Percentiles rank a stretch among this genome's conserved stretches.
These are phyloP conservation scores for Pempheris klunzingeri DNA, from an alignment of 2,797 vertebrate genomes.

Conservation along the genomic window DNA sequence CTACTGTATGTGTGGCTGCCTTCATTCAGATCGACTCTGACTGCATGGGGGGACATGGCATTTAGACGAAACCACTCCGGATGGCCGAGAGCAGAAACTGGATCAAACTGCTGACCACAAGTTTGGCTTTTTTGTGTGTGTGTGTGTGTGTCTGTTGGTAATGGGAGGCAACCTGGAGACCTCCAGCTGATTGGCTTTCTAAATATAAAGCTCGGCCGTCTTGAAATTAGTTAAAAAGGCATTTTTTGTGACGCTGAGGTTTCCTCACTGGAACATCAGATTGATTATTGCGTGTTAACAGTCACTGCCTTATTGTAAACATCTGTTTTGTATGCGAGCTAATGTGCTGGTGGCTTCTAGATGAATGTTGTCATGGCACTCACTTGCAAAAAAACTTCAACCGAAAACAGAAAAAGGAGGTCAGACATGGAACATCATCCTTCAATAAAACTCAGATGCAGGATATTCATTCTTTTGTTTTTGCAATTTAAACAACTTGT, in stretches of 20 bases:
- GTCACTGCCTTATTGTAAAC: slow-evolving; percentile 51
- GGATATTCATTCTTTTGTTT: not conserved
- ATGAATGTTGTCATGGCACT: slow-evolving; percentile 23
- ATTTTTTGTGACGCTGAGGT: slow-evolving; percentile 43
- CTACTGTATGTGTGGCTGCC: slow-evolving; percentile 39
- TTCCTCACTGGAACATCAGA: slow-evolving; percentile 27
- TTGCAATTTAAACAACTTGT: not conserved
- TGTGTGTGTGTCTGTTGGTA: slow-evolving; percentile 25
- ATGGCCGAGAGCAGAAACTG: slow-evolving; percentile 65
- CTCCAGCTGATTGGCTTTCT: slow-evolving; percentile 11
- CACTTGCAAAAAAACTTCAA: not conserved
- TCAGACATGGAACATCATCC: slow-evolving; percentile 18
- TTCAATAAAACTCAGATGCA: not conserved
- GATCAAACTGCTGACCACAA: slow-evolving; percentile 62
- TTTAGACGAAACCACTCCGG: slow-evolving; percentile 68
- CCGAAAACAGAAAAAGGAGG: slow-evolving; percentile 10
- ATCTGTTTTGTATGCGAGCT: slow-evolving; percentile 56
- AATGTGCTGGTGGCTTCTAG: slow-evolving; percentile 35
- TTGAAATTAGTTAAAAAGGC: not conserved
- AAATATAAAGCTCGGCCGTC: slow-evolving; percentile 31
- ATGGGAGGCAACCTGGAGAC: slow-evolving; percentile 13
- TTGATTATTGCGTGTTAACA: slow-evolving; percentile 45
- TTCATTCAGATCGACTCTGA: slow-evolving; percentile 57
- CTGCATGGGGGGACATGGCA: slow-evolving; percentile 46
- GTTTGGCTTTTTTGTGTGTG: slow-evolving; percentile 48